Evolutionary conservation across 2,797 vertebrate species (phyloP).

Genomic region (Setipinna tenuifilis): DNA sequence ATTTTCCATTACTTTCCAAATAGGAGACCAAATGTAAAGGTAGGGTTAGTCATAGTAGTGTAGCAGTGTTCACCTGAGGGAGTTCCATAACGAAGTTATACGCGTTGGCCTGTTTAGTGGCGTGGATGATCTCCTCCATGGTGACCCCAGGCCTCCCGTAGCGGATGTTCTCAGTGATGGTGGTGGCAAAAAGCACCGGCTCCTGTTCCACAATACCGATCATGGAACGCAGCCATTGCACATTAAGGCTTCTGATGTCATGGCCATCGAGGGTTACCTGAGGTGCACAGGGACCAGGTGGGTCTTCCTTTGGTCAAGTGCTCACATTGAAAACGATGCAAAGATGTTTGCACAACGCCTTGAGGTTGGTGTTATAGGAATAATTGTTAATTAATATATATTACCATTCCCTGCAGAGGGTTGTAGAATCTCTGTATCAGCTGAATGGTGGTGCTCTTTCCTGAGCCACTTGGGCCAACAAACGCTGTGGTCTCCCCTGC

Average conservation of each 20-base stretch:
- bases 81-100: conserved; percentile 80
- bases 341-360: neutral
- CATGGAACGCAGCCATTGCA: conserved; percentile 78
- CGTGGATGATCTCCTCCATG: conserved; percentile 74
- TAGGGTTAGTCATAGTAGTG: neutral
- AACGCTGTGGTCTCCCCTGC: conserved; percentile 79
- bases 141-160: conserved; percentile 71
- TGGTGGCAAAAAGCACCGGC: conserved; percentile 78
- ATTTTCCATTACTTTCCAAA: too few relatives aligned
- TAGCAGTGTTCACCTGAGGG: conserved; percentile 69
- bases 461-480: conserved; percentile 80
- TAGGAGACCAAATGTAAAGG: too few relatives aligned
- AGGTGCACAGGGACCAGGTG: conserved; percentile 4
- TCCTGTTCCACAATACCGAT: conserved; percentile 83
- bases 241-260: conserved; percentile 76
- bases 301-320: neutral
- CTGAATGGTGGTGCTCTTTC: conserved; percentile 78
- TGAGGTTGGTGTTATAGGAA: neutral
- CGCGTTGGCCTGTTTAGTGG: conserved; percentile 78
- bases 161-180: conserved; percentile 78
- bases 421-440: conserved; percentile 83
- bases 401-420: conserved; percentile 78
- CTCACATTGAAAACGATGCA: neutral
- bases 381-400: too few relatives aligned
- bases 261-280: conserved; percentile 80